A percentile compares a stretch with the other conserved stretches of the same genome.
phyloP scores from a whole-genome alignment of 2,888 invertebrate species.

The Drosophila leonis region DNA sequence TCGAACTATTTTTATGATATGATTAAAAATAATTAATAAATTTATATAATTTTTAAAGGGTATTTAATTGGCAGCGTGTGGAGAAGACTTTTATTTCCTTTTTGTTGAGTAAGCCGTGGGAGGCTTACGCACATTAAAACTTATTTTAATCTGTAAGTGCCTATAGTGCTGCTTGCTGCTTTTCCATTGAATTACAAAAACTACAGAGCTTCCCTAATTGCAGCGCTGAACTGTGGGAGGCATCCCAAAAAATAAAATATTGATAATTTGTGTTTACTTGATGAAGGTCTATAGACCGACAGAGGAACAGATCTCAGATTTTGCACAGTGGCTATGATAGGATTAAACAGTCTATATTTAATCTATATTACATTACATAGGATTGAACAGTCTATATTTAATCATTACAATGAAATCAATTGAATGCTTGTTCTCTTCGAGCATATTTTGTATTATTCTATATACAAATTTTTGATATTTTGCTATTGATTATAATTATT shows the following conservation, averaged over 20 bases:
- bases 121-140: background rate
- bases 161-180: background rate
- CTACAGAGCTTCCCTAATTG: background rate
- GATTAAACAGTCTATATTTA: background rate
- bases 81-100: background rate
- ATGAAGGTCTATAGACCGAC: background rate
- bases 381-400: too few relatives aligned
- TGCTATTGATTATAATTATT: background rate
- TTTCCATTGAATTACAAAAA: background rate
- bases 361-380: too few relatives aligned
- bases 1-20: too few relatives aligned
- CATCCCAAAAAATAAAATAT: background rate
- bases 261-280: background rate
- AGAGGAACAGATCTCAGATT: background rate
- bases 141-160: background rate
- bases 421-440: background rate
- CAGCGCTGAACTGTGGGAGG: background rate
- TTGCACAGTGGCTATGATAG: background rate
- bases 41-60: background rate
- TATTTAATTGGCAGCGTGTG: background rate
- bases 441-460: background rate
- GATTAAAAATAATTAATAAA: too few relatives aligned
- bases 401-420: background rate
- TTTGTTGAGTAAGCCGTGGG: background rate
- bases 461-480: background rate